Conservation (phyloP, 2,888 invertebrate genomes). For the Chaetogeoica ovagalla region DNA sequence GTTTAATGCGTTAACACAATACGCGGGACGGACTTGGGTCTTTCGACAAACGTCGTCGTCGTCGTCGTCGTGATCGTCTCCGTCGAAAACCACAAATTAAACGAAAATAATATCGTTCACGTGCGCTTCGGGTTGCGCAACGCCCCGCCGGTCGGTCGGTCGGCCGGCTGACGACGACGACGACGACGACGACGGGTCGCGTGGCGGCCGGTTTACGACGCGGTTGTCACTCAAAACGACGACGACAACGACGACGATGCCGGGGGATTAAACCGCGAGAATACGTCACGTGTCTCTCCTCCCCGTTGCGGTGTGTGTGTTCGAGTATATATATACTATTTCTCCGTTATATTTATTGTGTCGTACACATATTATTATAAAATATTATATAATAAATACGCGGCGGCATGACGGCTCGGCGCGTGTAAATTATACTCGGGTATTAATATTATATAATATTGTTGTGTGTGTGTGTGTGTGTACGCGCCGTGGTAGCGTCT, state of each 20-base stretch:
- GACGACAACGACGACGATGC: background rate
- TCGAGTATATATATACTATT: background rate
- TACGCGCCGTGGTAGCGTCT: too few species aligned
- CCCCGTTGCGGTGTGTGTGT: background rate
- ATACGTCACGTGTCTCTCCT: constrained; percentile 8
- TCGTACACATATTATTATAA: too few species aligned
- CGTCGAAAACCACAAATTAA: constrained; percentile 48
- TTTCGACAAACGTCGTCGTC: background rate
- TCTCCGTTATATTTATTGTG: too few species aligned
- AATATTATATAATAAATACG: too few species aligned
- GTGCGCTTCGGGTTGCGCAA: constrained; percentile 36
- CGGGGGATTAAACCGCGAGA: constrained; percentile 4
- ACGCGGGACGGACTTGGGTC: background rate
- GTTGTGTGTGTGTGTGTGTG: too few species aligned
- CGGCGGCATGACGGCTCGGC: too few species aligned
- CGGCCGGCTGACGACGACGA: background rate
- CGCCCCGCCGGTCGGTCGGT: background rate
- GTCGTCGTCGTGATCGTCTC: background rate
- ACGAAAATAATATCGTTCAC: constrained; percentile 48
- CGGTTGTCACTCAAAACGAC: constrained; percentile 50
- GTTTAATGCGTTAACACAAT: constrained; percentile 45
- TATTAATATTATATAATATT: too few species aligned
- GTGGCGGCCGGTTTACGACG: constrained; percentile 31
- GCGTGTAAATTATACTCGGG: too few species aligned
- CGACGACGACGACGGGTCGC: too few species aligned